A percentile compares a stretch with the other conserved stretches of the same genome.
Conservation (phyloP, 2,113 vertebrate species). For the Sula dactylatra region DNA sequence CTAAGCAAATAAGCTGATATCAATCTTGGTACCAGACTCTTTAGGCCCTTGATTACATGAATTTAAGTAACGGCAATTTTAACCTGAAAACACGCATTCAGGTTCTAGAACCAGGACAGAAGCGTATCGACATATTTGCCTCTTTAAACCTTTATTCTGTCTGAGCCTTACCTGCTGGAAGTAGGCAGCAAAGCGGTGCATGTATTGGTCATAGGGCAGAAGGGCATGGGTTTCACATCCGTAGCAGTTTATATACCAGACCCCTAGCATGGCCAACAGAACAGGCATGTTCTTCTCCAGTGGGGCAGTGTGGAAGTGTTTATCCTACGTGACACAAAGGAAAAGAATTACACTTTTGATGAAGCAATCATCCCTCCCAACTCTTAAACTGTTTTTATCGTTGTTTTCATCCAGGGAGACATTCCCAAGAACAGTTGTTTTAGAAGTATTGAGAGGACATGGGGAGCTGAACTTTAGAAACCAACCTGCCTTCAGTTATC, state of each 20-base stretch:
- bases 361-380: background rate
- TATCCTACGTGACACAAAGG: conserved; percentile 76
- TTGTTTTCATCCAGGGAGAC: background rate
- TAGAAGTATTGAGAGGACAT: accelerated
- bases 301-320: conserved; percentile 87
- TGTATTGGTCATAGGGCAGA: conserved; percentile 96
- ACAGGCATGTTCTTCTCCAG: conserved; percentile 90
- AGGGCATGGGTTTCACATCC: conserved; percentile 91
- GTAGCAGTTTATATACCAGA: conserved; percentile 98
- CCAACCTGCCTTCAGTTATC: background rate
- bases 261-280: conserved; percentile 88
- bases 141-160: background rate
- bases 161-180: conserved; percentile 90
- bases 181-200: conserved; percentile 97
- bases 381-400: background rate
- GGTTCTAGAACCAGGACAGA: background rate
- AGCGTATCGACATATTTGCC: accelerated
- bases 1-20: background rate
- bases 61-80: background rate
- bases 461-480: background rate
- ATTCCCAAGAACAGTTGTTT: background rate
- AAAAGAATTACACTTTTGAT: background rate
- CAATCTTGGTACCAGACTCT: background rate
- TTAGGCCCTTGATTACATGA: background rate
- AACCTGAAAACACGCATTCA: background rate